Conservation (phyloP, 1,140 invertebrate genomes). For the Spodoptera litura region DNA sequence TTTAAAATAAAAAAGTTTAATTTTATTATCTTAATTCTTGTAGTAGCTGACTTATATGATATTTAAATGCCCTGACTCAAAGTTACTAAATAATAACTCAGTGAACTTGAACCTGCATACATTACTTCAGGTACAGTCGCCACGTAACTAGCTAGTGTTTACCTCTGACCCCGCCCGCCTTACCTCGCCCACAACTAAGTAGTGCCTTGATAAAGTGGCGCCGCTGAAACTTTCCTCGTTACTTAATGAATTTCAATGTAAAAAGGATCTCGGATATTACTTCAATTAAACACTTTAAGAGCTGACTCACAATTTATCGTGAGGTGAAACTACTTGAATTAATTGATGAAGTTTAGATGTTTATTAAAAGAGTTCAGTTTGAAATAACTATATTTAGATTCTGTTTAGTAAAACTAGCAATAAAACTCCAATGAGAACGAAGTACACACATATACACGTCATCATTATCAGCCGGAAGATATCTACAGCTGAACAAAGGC, state of each 20-base stretch:
- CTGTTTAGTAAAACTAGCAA: too few species aligned
- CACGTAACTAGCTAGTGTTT: too few species aligned
- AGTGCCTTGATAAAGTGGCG: constrained; percentile 22
- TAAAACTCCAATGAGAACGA: neutral
- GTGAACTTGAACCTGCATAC: constrained; percentile 8
- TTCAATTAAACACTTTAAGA: constrained; percentile 21
- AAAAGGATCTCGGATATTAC: constrained; percentile 38
- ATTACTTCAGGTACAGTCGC: neutral
- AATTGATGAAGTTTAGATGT: neutral
- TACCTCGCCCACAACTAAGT: neutral
- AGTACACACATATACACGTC: neutral
- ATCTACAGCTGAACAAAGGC: too few species aligned
- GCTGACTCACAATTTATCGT: neutral
- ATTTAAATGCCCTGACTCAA: too few species aligned
- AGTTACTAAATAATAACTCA: too few species aligned
- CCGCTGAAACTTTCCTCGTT: constrained; percentile 43
- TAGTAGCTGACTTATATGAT: too few species aligned
- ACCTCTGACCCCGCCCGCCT: neutral
- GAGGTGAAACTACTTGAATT: neutral
- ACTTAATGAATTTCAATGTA: constrained; percentile 47
- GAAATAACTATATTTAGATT: too few species aligned
- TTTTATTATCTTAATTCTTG: too few species aligned
- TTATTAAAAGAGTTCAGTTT: neutral
- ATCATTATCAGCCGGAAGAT: neutral
- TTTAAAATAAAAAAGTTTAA: too few species aligned